Conservation (phyloP, 2,797 vertebrate genomes). For the Distichodus sexfasciatus region DNA sequence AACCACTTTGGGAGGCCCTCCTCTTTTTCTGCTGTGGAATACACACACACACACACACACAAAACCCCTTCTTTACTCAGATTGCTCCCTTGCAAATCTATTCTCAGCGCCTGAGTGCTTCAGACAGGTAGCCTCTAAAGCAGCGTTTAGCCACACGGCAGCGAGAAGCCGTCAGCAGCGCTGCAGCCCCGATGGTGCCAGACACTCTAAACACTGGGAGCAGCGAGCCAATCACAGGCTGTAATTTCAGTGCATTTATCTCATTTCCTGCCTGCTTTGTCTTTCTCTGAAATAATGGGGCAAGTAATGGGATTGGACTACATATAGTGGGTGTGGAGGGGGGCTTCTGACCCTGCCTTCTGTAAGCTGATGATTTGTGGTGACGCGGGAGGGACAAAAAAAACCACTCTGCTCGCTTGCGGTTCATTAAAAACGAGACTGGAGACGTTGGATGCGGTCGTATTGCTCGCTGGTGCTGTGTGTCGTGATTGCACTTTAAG, state of each 20-base stretch:
- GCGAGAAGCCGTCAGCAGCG: conserved; percentile 56
- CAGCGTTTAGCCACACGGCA: conserved; percentile 55
- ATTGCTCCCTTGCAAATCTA: conserved; percentile 8
- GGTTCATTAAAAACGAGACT: conserved; percentile 50
- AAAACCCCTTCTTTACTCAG: conserved; percentile 1
- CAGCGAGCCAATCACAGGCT: conserved; percentile 64
- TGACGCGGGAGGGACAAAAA: conserved; percentile 46
- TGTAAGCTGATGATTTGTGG: conserved; percentile 58
- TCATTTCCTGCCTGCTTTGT: conserved; percentile 74
- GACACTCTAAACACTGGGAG: conserved; percentile 63
- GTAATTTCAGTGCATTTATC: conserved; percentile 69
- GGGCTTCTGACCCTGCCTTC: conserved; percentile 59
- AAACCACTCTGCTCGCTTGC: conserved; percentile 48
- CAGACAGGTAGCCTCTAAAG: conserved; percentile 52
- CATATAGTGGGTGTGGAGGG: conserved; percentile 63
- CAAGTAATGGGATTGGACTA: conserved; percentile 64
- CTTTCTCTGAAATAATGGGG: conserved; percentile 65
- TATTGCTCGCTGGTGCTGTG: conserved; percentile 16
- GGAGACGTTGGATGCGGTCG: conserved; percentile 47
- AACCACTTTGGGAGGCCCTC: conserved; percentile 22
- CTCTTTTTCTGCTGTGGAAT: neutral
- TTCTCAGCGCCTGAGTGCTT: conserved; percentile 33
- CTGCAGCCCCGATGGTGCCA: conserved; percentile 55
- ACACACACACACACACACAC: conserved; percentile 1
- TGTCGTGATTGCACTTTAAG: conserved; percentile 41